Conservation (phyloP, 2,113 vertebrate species). For the Oxyura jamaicensis region DNA sequence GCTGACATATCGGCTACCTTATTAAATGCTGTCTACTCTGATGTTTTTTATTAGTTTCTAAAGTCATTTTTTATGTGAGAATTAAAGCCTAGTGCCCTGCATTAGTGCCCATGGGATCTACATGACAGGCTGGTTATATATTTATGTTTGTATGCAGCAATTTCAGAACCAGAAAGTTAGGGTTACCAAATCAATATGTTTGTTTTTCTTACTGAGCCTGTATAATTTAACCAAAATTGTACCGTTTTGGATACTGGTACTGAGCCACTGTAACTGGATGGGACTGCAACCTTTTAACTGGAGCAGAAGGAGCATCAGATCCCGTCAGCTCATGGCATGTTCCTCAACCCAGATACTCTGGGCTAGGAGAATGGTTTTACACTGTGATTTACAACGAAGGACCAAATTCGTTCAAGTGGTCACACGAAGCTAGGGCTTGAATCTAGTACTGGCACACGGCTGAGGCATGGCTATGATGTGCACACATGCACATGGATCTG, state of each 20-base stretch:
- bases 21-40: background rate
- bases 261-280: background rate
- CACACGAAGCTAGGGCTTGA: background rate
- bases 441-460: background rate
- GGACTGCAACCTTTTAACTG: background rate
- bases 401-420: background rate
- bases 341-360: background rate
- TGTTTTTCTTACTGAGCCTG: background rate
- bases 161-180: background rate
- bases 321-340: background rate
- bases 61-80: background rate
- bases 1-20: background rate
- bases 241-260: background rate
- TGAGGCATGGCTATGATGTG: background rate
- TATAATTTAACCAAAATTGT: background rate
- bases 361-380: background rate
- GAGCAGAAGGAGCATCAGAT: background rate
- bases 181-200: background rate
- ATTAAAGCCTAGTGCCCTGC: background rate
- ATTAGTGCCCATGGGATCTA: background rate
- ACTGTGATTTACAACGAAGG: rapidly evolving
- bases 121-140: background rate
- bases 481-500: rapidly evolving
- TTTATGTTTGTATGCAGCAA: background rate
- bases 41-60: background rate